Evolutionary conservation across 2,888 invertebrate genomes (phyloP), one percentile per base, ranked within the genome.

Genomic region (Anagyrus pseudococci): DNA sequence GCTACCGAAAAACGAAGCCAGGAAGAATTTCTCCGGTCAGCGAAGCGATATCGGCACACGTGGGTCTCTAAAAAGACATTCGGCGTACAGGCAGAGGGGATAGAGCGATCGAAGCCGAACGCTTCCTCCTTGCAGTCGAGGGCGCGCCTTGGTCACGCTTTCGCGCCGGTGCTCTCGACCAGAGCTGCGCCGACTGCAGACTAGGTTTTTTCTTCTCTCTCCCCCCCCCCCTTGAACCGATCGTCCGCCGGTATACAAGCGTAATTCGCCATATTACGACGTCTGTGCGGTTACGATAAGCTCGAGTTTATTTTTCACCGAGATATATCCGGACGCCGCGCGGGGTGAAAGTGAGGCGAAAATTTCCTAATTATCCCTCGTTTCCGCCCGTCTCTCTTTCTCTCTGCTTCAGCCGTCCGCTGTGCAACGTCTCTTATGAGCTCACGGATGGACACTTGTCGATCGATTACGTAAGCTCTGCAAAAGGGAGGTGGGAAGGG

Each of bases 201-300:
- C n/a, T n/a, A n/a, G n/a, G n/a, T n/a, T n/a, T n/a, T n/a, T n/a
- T n/a, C n/a, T n/a, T n/a, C n/a, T n/a, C n/a, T n/a, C n/a, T n/a
- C n/a, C n/a, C n/a, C n/a, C n/a, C n/a, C n/a, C n/a, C n/a, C n/a
- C n/a, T n/a, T n/a, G n/a, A n/a, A n/a, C n/a, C 40, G 50, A 50
- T 63, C 37, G 41, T 47, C 52, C n/a, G n/a, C n/a, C n/a, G n/a
- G n/a, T n/a, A 41, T 56, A 25, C 48, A 61, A 49, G 54, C 54
- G 58, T 55, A 63, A 58, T 63, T 61, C 61, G 19, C 19, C 40
- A 47, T 62, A 62, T 57, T 62, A 62, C 46, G 43, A 17, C 25
- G 43, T 26, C 10, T 26, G 41, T 44, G 56, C 50, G 56, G 56
- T 61, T 56, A 56, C 50, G 56, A 50, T 60, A 44, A 54, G 29